A percentile compares a stretch with the other conserved stretches of the same genome.
These are phyloP conservation scores for Lathronympha strigana DNA, from an alignment of 2,888 invertebrate species.

Conservation along the genomic window DNA sequence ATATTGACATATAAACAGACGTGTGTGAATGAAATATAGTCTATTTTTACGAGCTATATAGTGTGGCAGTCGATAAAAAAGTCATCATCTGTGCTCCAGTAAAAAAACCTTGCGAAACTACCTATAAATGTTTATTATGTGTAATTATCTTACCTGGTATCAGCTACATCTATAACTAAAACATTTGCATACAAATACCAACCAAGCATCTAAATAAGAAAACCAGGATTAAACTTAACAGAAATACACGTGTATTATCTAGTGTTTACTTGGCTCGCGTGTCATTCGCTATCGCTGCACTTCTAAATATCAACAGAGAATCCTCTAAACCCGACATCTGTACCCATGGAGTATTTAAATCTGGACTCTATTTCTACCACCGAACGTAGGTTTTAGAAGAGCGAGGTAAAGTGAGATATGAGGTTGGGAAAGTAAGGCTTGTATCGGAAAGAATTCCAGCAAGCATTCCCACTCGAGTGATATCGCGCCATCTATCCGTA, in stretches of 20 bases:
- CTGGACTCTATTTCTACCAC: neutral
- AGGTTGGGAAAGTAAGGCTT: constrained; percentile 12
- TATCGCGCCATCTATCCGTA: constrained; percentile 43
- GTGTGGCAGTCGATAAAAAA: no score
- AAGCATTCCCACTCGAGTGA: constrained; percentile 39
- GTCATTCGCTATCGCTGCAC: constrained; percentile 41
- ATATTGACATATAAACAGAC: no score
- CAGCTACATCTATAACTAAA: neutral
- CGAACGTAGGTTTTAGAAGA: neutral
- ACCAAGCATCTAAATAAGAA: constrained; percentile 49
- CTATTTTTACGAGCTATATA: no score
- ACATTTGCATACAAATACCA: constrained; percentile 50
- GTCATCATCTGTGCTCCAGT: no score
- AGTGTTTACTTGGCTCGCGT: constrained; percentile 39
- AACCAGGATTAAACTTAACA: constrained; percentile 33
- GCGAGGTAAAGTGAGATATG: neutral
- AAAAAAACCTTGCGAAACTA: no score
- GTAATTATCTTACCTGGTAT: neutral
- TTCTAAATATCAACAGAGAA: constrained; percentile 34
- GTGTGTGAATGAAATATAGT: no score
- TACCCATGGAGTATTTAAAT: neutral
- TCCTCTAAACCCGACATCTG: neutral
- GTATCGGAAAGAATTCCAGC: constrained; percentile 38
- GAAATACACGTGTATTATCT: constrained; percentile 40
- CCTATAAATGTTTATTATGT: no score